A percentile compares a stretch with the other conserved stretches of the same genome.
These are phyloP conservation scores for Aspiorhynchus laticeps DNA, from an alignment of 2,113 vertebrate genomes.

Conservation along the genomic window DNA sequence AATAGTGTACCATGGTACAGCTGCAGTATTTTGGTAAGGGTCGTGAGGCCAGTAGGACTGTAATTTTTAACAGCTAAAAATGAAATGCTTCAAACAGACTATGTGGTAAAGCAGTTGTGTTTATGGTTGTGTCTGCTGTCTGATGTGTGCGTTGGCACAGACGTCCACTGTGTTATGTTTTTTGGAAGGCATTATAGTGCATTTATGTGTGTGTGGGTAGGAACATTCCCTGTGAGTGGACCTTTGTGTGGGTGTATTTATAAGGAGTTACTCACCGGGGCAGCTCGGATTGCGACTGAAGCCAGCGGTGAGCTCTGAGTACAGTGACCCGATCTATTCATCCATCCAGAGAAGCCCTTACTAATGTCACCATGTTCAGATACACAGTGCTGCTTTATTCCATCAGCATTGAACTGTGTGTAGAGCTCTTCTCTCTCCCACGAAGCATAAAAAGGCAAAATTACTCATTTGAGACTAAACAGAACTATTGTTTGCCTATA, in stretches of 20 bases:
- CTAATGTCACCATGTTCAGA: constrained; percentile 32
- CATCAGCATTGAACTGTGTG: neutral
- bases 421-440: constrained; percentile 3
- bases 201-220: neutral
- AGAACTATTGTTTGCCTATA: neutral
- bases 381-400: neutral
- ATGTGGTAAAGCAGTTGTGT: neutral
- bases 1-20: neutral
- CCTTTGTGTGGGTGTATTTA: constrained; percentile 37
- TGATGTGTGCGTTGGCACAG: constrained; percentile 6
- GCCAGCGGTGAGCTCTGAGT: constrained; percentile 12
- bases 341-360: constrained; percentile 21
- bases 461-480: neutral
- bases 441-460: neutral
- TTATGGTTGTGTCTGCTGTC: neutral
- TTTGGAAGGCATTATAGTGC: neutral
- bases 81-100: neutral
- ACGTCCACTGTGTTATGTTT: neutral
- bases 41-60: neutral
- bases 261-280: constrained; percentile 16
- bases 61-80: neutral
- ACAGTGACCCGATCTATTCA: constrained; percentile 3
- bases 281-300: constrained; percentile 38
- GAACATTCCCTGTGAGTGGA: constrained; percentile 4
- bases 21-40: neutral